Percentiles rank a stretch among this genome's conserved stretches.
Evolutionary conservation across 1,140 invertebrate species (phyloP).

Genomic region (Homalodisca vitripennis): DNA sequence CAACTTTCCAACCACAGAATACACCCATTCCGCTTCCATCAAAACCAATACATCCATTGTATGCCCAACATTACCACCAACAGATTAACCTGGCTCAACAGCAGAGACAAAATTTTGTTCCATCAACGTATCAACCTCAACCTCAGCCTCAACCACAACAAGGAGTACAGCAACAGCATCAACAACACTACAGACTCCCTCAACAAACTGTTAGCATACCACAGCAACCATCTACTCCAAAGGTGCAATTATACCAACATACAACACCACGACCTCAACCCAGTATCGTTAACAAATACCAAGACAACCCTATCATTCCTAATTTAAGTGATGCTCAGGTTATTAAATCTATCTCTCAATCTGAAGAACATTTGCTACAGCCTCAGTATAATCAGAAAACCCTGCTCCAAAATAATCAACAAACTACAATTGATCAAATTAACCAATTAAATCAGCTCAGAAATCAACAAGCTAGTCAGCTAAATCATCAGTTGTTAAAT

Average conservation of each 20-base stretch:
- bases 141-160: slow-evolving; percentile 30
- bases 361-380: slow-evolving; percentile 37
- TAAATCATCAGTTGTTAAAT: slow-evolving; percentile 20
- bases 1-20: slow-evolving; percentile 35
- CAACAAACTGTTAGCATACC: slow-evolving; percentile 10
- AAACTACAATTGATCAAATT: slow-evolving; percentile 22
- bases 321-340: slow-evolving; percentile 34
- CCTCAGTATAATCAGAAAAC: slow-evolving; percentile 9
- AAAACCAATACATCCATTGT: slow-evolving; percentile 33
- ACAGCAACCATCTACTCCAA: slow-evolving; percentile 30
- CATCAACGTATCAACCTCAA: slow-evolving; percentile 38
- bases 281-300: slow-evolving; percentile 13
- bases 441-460: slow-evolving; percentile 34
- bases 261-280: slow-evolving; percentile 19
- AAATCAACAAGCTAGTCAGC: slow-evolving; percentile 44
- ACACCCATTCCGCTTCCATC: slow-evolving; percentile 24
- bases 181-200: slow-evolving; percentile 27
- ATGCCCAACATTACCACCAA: slow-evolving; percentile 38
- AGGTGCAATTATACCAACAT: slow-evolving; percentile 28
- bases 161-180: slow-evolving; percentile 33
- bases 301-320: not conserved
- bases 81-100: slow-evolving; percentile 40
- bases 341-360: slow-evolving; percentile 36
- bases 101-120: slow-evolving; percentile 30
- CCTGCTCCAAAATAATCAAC: slow-evolving; percentile 7